Conservation (phyloP, 2,113 vertebrate species). For the Orientallactaga bullata region DNA sequence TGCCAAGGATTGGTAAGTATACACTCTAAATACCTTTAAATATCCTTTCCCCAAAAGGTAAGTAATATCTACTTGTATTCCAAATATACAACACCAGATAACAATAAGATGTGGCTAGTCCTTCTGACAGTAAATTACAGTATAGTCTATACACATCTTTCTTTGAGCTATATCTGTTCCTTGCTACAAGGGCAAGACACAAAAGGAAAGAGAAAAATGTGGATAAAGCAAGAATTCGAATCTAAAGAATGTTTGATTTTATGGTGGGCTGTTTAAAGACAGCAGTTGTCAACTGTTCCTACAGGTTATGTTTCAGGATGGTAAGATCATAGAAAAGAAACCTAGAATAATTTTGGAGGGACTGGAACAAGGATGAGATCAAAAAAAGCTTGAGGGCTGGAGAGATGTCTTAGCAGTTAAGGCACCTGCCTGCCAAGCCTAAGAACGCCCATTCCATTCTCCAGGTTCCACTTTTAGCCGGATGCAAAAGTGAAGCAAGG, state of each 20-base stretch:
- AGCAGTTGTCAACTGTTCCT: neutral
- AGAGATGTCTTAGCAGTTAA: too few species aligned
- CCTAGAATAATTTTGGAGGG: neutral
- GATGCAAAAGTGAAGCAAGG: too few species aligned
- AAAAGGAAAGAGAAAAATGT: slow-evolving; percentile 5
- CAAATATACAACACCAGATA: slow-evolving; percentile 16
- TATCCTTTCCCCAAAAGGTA: neutral
- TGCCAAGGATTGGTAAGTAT: neutral
- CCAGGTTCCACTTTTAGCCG: too few species aligned
- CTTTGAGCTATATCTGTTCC: neutral
- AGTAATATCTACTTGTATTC: slow-evolving; percentile 28
- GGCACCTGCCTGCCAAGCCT: too few species aligned
- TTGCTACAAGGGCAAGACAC: neutral
- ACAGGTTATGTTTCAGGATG: neutral
- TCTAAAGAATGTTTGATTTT: slow-evolving; percentile 13
- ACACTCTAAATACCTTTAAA: neutral
- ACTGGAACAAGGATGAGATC: neutral
- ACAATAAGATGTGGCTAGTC: neutral
- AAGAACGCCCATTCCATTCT: too few species aligned
- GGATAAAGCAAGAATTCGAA: slow-evolving; percentile 4
- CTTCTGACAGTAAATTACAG: neutral
- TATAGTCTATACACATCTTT: neutral
- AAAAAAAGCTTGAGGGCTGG: too few species aligned
- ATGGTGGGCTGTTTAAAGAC: neutral
- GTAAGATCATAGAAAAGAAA: slow-evolving; percentile 20